Evolutionary conservation across 2,113 vertebrate genomes (phyloP).

Genomic region (Orthonyx spaldingii): DNA sequence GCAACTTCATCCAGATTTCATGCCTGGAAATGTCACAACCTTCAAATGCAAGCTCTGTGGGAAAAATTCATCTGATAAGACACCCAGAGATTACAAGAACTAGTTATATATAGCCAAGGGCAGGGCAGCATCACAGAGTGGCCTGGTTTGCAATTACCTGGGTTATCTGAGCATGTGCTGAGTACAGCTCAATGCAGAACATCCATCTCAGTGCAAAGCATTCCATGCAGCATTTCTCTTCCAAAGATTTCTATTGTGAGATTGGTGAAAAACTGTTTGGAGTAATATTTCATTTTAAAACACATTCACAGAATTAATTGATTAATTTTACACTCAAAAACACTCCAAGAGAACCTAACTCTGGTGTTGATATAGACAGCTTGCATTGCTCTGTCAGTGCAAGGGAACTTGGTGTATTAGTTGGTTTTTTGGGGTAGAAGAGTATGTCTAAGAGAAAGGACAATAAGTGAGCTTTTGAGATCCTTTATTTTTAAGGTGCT

Average conservation of each 20-base stretch:
- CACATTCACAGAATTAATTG: not conserved
- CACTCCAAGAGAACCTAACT: not conserved
- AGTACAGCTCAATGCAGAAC: not conserved
- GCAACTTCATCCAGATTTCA: not conserved
- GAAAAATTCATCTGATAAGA: not conserved
- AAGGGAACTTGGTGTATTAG: not conserved
- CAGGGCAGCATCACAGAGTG: not conserved
- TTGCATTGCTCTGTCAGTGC: not conserved
- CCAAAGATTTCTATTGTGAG: not conserved
- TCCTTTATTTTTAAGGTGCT: not conserved
- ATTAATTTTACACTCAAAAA: not conserved
- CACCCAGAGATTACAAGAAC: not conserved
- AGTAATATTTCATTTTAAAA: not conserved
- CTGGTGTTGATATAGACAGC: not conserved
- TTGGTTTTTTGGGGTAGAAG: rapidly evolving
- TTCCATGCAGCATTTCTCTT: not conserved
- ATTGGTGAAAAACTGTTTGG: not conserved
- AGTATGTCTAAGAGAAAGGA: not conserved
- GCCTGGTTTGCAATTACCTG: not conserved
- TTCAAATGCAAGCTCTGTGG: not conserved
- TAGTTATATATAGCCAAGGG: not conserved
- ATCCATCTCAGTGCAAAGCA: not conserved
- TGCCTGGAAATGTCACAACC: not conserved
- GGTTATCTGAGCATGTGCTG: not conserved
- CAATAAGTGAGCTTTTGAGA: not conserved